phyloP scores from a whole-genome alignment of 2,797 vertebrate species.

The Aratinga solstitialis region DNA sequence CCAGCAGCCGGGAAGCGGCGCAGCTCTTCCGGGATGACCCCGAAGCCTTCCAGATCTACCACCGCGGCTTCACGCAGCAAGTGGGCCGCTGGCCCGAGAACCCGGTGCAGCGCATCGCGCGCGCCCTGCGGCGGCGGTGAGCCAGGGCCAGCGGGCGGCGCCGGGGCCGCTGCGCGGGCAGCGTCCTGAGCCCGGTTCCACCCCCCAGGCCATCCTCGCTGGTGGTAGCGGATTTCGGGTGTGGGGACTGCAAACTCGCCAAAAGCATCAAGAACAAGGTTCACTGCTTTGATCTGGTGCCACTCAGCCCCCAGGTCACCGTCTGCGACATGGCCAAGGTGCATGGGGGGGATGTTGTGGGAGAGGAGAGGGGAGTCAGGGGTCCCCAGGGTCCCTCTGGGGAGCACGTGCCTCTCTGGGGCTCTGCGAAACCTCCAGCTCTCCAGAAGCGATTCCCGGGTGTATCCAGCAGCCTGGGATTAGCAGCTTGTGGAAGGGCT shows the following conservation, averaged over 20 bases:
- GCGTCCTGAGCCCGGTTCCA: accelerated
- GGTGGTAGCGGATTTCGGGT: slow-evolving; percentile 94
- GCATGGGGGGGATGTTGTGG: neutral
- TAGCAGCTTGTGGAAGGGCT: accelerated
- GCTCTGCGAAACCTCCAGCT: neutral
- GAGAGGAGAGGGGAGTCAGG: accelerated
- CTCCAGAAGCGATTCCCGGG: accelerated
- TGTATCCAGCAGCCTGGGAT: neutral
- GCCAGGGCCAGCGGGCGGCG: no score
- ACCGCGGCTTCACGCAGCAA: slow-evolving; percentile 88
- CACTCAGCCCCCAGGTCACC: slow-evolving; percentile 84
- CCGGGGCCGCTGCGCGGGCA: no score
- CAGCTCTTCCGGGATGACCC: slow-evolving; percentile 86
- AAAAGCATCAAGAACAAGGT: slow-evolving; percentile 87
- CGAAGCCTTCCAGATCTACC: slow-evolving; percentile 85
- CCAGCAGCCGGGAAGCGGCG: slow-evolving; percentile 80
- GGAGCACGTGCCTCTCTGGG: neutral
- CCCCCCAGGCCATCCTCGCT: slow-evolving; percentile 82
- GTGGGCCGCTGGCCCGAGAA: slow-evolving; percentile 88
- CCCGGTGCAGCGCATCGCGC: slow-evolving; percentile 85
- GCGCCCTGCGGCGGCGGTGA: slow-evolving; percentile 84
- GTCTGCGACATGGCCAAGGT: slow-evolving; percentile 92
- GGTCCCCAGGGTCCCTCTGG: neutral
- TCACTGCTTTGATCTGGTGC: slow-evolving; percentile 90
- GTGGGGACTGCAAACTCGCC: slow-evolving; percentile 91